phyloP scores from a whole-genome alignment of 2,113 vertebrate genomes.

The Thryonomys swinderianus region DNA sequence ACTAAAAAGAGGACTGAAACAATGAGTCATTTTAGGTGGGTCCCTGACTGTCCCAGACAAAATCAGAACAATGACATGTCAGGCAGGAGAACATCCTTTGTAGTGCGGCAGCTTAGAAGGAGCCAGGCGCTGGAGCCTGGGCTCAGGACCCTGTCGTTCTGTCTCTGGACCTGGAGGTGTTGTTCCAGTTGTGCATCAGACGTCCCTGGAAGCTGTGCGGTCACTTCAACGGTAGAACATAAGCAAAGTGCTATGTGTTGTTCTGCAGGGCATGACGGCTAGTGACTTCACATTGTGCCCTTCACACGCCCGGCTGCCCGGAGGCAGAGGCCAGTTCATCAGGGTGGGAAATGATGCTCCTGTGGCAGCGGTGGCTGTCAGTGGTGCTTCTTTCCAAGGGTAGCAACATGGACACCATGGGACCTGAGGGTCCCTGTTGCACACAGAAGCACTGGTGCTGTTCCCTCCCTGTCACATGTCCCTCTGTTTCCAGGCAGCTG shows the following conservation, averaged over 20 bases:
- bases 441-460: neutral
- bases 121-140: neutral
- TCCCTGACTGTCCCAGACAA: neutral
- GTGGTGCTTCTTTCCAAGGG: neutral
- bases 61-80: neutral
- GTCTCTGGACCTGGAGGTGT: neutral
- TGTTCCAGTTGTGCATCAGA: neutral
- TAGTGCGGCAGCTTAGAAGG: neutral
- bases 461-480: neutral
- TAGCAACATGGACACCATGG: no score
- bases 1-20: neutral
- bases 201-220: neutral
- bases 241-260: neutral
- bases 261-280: neutral
- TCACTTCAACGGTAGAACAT: neutral
- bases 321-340: neutral
- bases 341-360: neutral
- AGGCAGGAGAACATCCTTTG: neutral
- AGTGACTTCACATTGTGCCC: neutral
- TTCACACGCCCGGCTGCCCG: neutral
- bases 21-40: neutral
- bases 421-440: no score
- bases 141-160: neutral
- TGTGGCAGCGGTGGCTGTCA: neutral
- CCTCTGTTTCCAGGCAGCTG: neutral